These are phyloP conservation scores for Dicerorhinus sumatrensis DNA, from an alignment of 2,113 vertebrate species.

Conservation along the genomic window DNA sequence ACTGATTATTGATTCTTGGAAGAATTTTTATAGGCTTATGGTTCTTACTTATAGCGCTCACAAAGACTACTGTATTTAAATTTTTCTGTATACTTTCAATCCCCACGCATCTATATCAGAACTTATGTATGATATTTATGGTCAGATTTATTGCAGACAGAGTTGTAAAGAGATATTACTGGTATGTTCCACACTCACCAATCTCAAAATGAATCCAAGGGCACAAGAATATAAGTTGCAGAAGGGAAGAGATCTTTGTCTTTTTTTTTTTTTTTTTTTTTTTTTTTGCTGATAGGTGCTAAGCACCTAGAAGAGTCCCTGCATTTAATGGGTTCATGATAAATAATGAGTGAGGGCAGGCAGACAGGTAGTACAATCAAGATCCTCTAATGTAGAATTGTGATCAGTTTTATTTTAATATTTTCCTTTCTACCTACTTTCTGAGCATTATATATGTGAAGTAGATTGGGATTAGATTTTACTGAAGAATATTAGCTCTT, in stretches of 20 bases:
- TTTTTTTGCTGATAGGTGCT: background rate
- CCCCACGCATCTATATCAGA: background rate
- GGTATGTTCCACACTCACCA: slow-evolving; percentile 11
- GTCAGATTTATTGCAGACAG: background rate
- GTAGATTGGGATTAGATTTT: slow-evolving; percentile 38
- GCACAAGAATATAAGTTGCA: background rate
- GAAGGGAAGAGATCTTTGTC: background rate
- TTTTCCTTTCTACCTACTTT: slow-evolving; percentile 2
- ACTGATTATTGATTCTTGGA: slow-evolving; percentile 24
- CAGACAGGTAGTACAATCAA: background rate
- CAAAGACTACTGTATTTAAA: background rate
- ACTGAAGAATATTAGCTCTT: slow-evolving; percentile 54
- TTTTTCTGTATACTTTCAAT: slow-evolving; percentile 48
- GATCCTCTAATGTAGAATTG: background rate
- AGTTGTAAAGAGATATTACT: slow-evolving; percentile 47
- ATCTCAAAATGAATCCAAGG: slow-evolving; percentile 40
- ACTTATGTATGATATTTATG: slow-evolving; percentile 9
- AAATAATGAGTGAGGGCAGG: background rate
- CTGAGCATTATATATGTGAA: slow-evolving; percentile 2
- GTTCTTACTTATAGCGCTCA: background rate
- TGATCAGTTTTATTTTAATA: slow-evolving; percentile 26
- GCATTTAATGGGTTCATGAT: background rate
- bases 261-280: background rate
- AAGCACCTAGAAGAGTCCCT: slow-evolving; percentile 30
- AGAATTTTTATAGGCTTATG: slow-evolving; percentile 39